Evolutionary conservation across 53 echinoderm and acorn worm species (phyloP), one percentile per base, ranked within the genome.

Genomic region (Crossaster papposus): DNA sequence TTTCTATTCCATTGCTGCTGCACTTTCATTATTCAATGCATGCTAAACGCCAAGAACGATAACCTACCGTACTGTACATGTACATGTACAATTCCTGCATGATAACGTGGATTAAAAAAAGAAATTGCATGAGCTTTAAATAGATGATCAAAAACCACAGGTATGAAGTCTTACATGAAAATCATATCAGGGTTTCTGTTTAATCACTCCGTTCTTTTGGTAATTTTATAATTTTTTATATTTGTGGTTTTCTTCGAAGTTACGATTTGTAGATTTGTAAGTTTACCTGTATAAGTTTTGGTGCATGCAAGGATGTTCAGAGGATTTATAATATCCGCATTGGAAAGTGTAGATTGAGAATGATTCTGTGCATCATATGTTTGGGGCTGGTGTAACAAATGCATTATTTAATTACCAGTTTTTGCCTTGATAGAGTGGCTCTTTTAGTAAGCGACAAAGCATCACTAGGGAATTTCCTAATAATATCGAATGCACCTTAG

Each of bases 11-110:
- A 31, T 51, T 68, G 30, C 72, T 24, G 84, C 84, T 72, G 84
- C 84, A 84, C 84, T 30, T 38, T 84, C 84, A 84, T 44, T 44
- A 44, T 70, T 70, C 14, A 29, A 70, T 84, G 84, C 84, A 84
- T 83, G 83, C 44, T 11, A 29, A 44, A 64, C 54, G 26, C n/a
- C 20, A 64, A 54, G 33, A 44, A 44, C 5, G 9, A 34, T 44
- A 65, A 64, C 64, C 64, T 26, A 82, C 37, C 38, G 36, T 33
- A 12, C 23, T 38, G 31, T 35, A 44, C 68, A 65, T 84, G 84
- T 72, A 84, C n/a, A n/a, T 65, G 36, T 33, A 12, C 23, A 68
- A 54, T 35, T 68, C 68, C 82, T 84, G 84, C 84, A 84, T 84
- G 84, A 44, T 52, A 83, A 12, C 14, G 51, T 65, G 15, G n/a